Base-by-base conservation (phyloP, 2,797 vertebrate genomes). In the Spondyliosoma cantharus region DNA sequence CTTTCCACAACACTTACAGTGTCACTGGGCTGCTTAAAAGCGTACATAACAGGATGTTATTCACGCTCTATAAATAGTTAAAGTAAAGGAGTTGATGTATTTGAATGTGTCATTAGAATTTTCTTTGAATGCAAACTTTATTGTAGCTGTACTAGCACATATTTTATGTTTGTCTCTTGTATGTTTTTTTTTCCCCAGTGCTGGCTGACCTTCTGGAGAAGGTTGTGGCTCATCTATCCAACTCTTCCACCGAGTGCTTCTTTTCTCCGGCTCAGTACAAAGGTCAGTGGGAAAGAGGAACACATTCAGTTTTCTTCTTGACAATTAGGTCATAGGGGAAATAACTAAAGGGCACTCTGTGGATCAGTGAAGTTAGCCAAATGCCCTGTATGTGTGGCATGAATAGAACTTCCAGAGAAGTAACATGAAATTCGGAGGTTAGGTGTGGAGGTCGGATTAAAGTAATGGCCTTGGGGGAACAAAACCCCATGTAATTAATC, bases 121-220 rank as follows among this genome's bases (percentile, higher is more conserved):
- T 50, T 29, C 13, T 69, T 69, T 69, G n/a, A 68, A 74, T 7
- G 16, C 20, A 5, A 52, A 69, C 8, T 67, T 53, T 67, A 73
- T 56, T 43, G 14, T 7, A 62, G 48, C 29, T 43, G 45, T 50
- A 29, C 20, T 5, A 1, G 3, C 3, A 62, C 49, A 19, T 4
- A 14, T 69, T 49, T 53, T 61, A 25, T 56, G 16, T 72, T 9
- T 58, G 22, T 61, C 27, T 37, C 2, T 73, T 37, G 37, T 37
- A 53, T 48, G 8, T 19, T 24, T 43, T 32, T 71, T 64, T 82
- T 56, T 83, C 89, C 91, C n/a, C 92, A 99, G 98, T 94, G 87
- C 91, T 97, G 87, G 94, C 94, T 78, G 96, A 97, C 91, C 94
- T 99, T 84, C 94, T 98, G 91, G 96, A 97, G 90, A 95, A 90